Evolutionary conservation across 2,113 vertebrate species (phyloP), one percentile per base, ranked within the genome.

Genomic region (Amphiprion percula): DNA sequence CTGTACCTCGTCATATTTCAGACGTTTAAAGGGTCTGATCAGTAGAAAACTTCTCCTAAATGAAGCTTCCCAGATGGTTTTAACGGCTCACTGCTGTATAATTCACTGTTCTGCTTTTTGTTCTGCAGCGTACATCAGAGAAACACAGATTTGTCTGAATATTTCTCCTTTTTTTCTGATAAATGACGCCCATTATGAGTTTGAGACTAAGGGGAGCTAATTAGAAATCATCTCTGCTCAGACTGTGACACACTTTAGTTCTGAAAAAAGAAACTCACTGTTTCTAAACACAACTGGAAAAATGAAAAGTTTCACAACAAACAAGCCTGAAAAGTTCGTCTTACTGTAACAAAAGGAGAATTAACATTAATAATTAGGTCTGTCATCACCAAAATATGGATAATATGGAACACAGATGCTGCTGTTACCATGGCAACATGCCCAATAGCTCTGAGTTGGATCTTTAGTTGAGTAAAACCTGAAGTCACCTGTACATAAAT

Each of bases 191-290:
- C 69, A 58, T 84, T 77, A 79, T 68, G 47, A 80, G 52, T 79
- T 28, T 30, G 68, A 79, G 74, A 79, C 78, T 33, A 74, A 77
- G 16, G 69, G 84, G 82, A 89, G 72, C 79, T 87, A 74, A 87
- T 89, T 85, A 85, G 76, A 77, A 54, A 73, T 50, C 59, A 47
- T 79, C 68, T 63, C 41, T 0, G 21, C 74, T 80, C 30, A 0
- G 9, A 55, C 65, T 70, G 53, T 63, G 50, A 84, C 59, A 77
- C 68, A 52, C 30, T 74, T 68, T 33, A 7, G 67, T 69, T 81
- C 44, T 14, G 53, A 44, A 55, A 44, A 65, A 50, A 7, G 11
- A 66, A 68, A 52, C n/a, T 74, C 39, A 44, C 59, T 49, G 17
- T 50, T 39, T 54, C 53, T 5, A 6, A 16, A 17, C 47, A 17